phyloP scores from a whole-genome alignment of 2,888 invertebrate genomes.

The Phymatocera aterrima region DNA sequence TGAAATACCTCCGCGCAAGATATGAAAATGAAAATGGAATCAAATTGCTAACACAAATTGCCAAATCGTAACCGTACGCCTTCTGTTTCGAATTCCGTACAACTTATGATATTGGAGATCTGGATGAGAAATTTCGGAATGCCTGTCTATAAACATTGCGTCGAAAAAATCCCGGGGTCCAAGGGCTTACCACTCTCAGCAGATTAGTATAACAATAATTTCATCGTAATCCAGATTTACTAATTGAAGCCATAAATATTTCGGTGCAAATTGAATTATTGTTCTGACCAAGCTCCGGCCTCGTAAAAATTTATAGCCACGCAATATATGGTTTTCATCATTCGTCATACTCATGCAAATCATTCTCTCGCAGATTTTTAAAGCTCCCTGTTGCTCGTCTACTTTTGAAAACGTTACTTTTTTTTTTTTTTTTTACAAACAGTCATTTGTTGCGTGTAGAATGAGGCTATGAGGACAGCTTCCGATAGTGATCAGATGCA shows the following conservation, averaged over 20 bases:
- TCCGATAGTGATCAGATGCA: not conserved
- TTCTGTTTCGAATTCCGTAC: not conserved
- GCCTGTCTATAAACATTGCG: not conserved
- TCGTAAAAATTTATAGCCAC: not conserved
- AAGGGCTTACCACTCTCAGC: not conserved
- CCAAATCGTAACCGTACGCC: not conserved
- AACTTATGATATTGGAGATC: not conserved
- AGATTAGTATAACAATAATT: constrained; percentile 16
- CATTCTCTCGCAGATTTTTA: not conserved
- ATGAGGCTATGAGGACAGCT: not conserved
- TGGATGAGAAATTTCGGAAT: not conserved
- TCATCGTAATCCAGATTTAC: constrained; percentile 26
- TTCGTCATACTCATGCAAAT: constrained; percentile 17
- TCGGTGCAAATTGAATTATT: constrained; percentile 22
- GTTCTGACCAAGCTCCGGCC: not conserved
- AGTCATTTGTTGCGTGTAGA: not conserved
- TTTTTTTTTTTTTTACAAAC: not conserved
- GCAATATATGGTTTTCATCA: constrained; percentile 10
- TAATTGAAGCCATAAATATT: constrained; percentile 23
- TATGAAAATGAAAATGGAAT: not conserved
- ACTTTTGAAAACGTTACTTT: not conserved
- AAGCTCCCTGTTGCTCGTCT: not conserved
- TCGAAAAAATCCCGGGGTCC: not conserved
- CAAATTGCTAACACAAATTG: not conserved
- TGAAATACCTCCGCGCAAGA: not conserved